phyloP scores from a whole-genome alignment of 2,797 vertebrate genomes.

The Siniperca scherzeri region DNA sequence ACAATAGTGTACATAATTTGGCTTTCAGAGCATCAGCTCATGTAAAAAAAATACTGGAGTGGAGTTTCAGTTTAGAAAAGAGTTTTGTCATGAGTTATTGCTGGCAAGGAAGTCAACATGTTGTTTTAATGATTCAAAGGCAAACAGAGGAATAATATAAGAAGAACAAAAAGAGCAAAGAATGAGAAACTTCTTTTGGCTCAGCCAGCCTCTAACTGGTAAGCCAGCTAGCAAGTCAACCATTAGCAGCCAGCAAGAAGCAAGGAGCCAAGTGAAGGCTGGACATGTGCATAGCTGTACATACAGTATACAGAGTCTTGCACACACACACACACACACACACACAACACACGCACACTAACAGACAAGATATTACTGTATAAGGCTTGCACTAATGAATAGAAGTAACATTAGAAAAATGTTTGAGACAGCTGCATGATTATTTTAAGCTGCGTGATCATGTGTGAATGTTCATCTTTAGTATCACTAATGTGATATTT shows the following conservation, averaged over 20 bases:
- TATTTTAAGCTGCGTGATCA: neutral
- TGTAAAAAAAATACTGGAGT: neutral
- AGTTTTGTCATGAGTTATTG: neutral
- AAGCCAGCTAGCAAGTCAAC: slow-evolving; percentile 17
- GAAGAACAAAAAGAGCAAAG: neutral
- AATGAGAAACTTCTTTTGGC: slow-evolving; percentile 21
- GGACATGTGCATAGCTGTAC: slow-evolving; percentile 47
- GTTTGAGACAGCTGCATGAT: neutral
- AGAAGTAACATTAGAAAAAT: neutral
- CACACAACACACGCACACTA: slow-evolving; percentile 4
- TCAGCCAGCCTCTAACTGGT: neutral
- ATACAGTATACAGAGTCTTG: slow-evolving; percentile 39
- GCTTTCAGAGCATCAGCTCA: neutral
- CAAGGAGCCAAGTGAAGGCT: slow-evolving; percentile 54
- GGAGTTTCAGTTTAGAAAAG: neutral
- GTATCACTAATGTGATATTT: neutral
- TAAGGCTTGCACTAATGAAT: neutral
- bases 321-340: slow-evolving; percentile 21
- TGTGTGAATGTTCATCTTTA: slow-evolving; percentile 6
- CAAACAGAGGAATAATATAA: slow-evolving; percentile 1
- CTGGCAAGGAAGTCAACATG: neutral
- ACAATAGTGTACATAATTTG: neutral
- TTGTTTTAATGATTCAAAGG: slow-evolving; percentile 8
- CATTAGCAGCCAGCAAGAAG: slow-evolving; percentile 42
- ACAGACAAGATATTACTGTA: neutral